Evolutionary conservation across 2,888 invertebrate genomes (phyloP).

Genomic region (Oxystoma pomonae): DNA sequence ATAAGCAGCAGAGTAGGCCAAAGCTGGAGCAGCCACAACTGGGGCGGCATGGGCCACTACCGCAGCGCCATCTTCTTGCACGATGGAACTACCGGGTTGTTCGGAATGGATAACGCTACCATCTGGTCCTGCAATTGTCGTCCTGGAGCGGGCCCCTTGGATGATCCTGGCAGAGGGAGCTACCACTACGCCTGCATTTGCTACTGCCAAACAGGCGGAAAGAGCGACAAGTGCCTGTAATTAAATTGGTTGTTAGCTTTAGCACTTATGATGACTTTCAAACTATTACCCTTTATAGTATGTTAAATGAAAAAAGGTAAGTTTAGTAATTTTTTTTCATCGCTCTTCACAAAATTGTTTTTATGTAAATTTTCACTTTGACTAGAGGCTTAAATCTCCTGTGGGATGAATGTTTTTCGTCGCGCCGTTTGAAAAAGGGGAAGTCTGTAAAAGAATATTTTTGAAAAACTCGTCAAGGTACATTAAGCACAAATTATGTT

Average conservation of each 20-base stretch:
- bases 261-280: no score
- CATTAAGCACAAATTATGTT: no score
- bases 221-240: conserved; percentile 23
- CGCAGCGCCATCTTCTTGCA: conserved; percentile 28
- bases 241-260: background rate
- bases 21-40: conserved; percentile 20
- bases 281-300: no score
- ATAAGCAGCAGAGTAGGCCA: conserved; percentile 24
- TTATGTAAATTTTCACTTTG: no score
- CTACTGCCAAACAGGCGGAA: conserved; percentile 34
- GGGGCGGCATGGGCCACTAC: conserved; percentile 24
- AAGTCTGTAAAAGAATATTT: background rate
- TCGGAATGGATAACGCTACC: conserved; percentile 34
- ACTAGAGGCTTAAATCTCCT: no score
- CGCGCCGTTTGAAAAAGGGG: background rate
- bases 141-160: conserved; percentile 36
- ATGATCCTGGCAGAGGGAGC: conserved; percentile 30
- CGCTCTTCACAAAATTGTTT: no score
- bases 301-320: no score
- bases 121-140: conserved; percentile 35
- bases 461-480: no score
- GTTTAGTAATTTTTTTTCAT: no score
- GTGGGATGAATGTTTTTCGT: background rate
- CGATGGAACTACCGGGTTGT: conserved; percentile 32
- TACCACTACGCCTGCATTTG: conserved; percentile 24